Base-by-base conservation (phyloP, 1,140 invertebrate genomes). In the Drosophila ercepeae region DNA sequence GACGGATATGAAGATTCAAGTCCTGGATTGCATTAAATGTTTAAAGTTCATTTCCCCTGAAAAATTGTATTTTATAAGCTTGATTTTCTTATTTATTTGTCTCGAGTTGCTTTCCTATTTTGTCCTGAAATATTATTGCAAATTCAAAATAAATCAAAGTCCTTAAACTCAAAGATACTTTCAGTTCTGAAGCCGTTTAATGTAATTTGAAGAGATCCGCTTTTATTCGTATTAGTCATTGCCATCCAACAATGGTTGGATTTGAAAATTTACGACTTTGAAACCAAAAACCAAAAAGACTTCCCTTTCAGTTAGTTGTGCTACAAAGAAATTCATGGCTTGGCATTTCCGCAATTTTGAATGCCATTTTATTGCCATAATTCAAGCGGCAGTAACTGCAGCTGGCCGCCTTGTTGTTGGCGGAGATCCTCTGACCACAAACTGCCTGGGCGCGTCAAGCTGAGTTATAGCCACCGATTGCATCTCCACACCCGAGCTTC, bases 361-460 rank as follows among this genome's bases (percentile, higher is more conserved):
- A 72, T 72, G 49, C 69, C 55, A 53, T 72, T 72, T 63, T 72
- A 72, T 72, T 46, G 68, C 69, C 57, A 72, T 72, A 72, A 72
- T 32, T 72, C 67, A 61, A 14, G 57, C 34, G 29, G 32, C 32
- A 23, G 34, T 51, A 71, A 51, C 41, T 52, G 65, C 48, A 72
- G 29, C 57, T 70, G 53, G n/a, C n/a, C n/a, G n/a, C n/a, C n/a
- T n/a, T n/a, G n/a, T n/a, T n/a, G n/a, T n/a, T n/a, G n/a, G 14
- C 34, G 34, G 27, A 21, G 21, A 21, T 21, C 25, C 18, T 49
- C 29, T 58, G 44, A 52, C 68, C 68, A 52, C 65, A 21, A 21
- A 21, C 29, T 32, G 6, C 32, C 55, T 45, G 67, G 54, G 16
- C 58, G 55, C 48, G 68, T 72, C 54, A 48, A 25, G 48, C 41